Evolutionary conservation across 2,888 invertebrate species (phyloP), one percentile per base, ranked within the genome.

Genomic region (Ectobius pallidus): DNA sequence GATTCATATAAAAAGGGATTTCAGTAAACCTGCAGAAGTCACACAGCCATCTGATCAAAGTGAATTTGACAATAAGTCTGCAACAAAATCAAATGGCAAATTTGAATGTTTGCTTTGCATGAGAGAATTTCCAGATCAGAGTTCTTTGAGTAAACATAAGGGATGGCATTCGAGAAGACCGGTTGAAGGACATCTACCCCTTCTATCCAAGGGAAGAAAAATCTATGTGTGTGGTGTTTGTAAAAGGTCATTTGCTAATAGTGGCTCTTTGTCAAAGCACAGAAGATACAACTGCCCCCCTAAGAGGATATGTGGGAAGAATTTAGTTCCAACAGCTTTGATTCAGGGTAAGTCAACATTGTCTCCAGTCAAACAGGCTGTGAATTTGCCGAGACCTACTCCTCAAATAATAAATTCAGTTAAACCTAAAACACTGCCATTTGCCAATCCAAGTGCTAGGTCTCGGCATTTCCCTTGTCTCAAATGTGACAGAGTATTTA

Each of bases 71-170:
- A 20, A 44, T 16, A 32, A 14, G 9, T 16, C 20, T 42, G 18
- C 18, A 14, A 16, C 20, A 30, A 32, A 27, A 22, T 14, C 25
- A 6, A 3, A 20, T 18, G 16, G 9, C 2, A 69, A 39, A 32
- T 58, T 49, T 49, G 18, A 20, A n/a, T 72, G 72, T 27, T 32
- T 52, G 11, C 39, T 61, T 25, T 69, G 69, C 18, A 72, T 55
- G 7, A 55, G 74, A 39, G 49, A 69, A 22, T 74, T 74, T 16
- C 68, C 58, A 11, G 74, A 90, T 16, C 88, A 88, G 25, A 83
- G 86, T 20, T 90, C 91, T 14, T 80, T 91, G 32, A 88, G 88
- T 68, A 90, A 83, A 82, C 91, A 87, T 81, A 85, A 82, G 81
- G 89, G 85, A 80, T 89, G 80, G 84, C 90, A 82, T 84, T 88